A percentile compares a stretch with the other conserved stretches of the same genome.
Evolutionary conservation across 2,888 invertebrate species (phyloP).

Genomic region (Tetragnatha montana): DNA sequence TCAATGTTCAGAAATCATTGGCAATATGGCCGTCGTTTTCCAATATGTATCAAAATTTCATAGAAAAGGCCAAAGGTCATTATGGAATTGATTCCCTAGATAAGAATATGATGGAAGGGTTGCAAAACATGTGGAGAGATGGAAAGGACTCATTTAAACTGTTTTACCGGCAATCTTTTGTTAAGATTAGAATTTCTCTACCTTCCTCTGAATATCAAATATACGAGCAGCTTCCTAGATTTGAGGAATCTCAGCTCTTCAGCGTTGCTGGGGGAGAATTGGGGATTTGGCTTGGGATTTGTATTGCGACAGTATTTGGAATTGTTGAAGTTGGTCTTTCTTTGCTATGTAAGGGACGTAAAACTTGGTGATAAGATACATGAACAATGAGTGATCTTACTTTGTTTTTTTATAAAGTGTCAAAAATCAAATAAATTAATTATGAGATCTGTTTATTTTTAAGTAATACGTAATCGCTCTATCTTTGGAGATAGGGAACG

Average conservation of each 20-base stretch:
- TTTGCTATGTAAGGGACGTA: neutral
- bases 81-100: neutral
- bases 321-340: neutral
- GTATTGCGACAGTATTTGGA: neutral
- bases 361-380: no score
- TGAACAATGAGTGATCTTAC: no score
- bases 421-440: no score
- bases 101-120: neutral
- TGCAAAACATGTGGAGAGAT: no score
- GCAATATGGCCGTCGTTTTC: neutral
- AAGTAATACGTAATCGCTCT: no score
- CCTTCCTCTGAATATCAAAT: neutral
- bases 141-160: no score
- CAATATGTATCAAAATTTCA: neutral
- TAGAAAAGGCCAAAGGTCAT: neutral
- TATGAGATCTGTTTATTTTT: no score
- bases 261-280: neutral
- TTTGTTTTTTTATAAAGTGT: no score
- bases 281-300: slow-evolving; percentile 7
- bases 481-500: no score
- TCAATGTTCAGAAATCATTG: neutral
- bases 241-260: neutral
- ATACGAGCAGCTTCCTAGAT: slow-evolving; percentile 6
- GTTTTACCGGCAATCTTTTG: neutral
- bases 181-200: neutral